phyloP scores from a whole-genome alignment of 2,888 invertebrate species.

The Amphipoea oculea region DNA sequence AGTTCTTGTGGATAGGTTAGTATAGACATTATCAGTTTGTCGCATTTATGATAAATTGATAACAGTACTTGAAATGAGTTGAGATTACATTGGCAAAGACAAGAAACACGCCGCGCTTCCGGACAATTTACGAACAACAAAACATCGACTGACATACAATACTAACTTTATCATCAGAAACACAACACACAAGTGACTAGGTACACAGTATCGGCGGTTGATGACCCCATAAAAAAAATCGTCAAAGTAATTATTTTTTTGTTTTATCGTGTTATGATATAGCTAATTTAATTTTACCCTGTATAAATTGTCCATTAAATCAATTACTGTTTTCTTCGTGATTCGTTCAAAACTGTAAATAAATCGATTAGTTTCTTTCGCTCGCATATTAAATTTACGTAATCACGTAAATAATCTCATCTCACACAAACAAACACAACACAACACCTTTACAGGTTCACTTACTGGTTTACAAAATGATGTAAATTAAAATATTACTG shows the following conservation, averaged over 20 bases:
- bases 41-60: constrained; percentile 23
- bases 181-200: too few relatives aligned
- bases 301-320: neutral
- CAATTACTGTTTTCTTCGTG: neutral
- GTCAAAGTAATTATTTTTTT: too few relatives aligned
- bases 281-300: too few relatives aligned
- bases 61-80: neutral
- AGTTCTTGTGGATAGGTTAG: constrained; percentile 13
- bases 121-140: neutral
- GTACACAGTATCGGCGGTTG: too few relatives aligned
- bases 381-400: constrained; percentile 14
- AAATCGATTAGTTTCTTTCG: constrained; percentile 25
- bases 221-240: too few relatives aligned
- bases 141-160: neutral
- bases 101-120: constrained; percentile 30
- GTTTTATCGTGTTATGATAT: too few relatives aligned
- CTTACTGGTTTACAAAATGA: neutral
- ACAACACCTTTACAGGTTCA: neutral
- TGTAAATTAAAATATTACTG: neutral
- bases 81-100: constrained; percentile 14
- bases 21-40: neutral
- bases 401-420: constrained; percentile 3
- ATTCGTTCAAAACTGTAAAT: neutral
- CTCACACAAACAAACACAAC: neutral
- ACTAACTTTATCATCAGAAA: neutral